phyloP scores from a whole-genome alignment of 2,888 invertebrate genomes.

The Eulithis testata region DNA sequence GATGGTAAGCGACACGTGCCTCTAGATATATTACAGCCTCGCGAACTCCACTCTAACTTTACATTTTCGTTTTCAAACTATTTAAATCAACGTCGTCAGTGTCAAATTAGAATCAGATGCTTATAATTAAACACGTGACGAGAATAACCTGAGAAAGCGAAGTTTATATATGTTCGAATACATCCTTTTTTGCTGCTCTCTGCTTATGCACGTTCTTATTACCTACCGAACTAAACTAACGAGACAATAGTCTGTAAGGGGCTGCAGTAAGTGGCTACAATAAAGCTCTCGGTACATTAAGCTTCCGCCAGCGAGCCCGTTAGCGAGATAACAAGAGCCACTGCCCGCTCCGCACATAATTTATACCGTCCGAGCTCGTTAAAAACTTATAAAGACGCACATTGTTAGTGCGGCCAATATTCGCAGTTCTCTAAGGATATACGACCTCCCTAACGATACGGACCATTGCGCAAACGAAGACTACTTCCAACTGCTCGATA shows the following conservation, averaged over 20 bases:
- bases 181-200: too few relatives aligned
- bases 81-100: too few relatives aligned
- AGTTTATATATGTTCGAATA: too few relatives aligned
- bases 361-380: constrained; percentile 84
- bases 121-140: too few relatives aligned
- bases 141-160: too few relatives aligned
- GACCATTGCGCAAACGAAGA: constrained; percentile 63
- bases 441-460: constrained; percentile 76
- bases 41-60: too few relatives aligned
- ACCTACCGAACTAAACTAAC: constrained; percentile 42
- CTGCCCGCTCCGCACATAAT: constrained; percentile 81
- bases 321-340: constrained; percentile 83
- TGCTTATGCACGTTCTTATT: constrained; percentile 21
- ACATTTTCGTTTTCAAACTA: too few relatives aligned
- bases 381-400: constrained; percentile 85
- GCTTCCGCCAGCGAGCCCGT: constrained; percentile 81
- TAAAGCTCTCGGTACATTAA: constrained; percentile 84
- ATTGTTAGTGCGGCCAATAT: constrained; percentile 84
- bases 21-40: too few relatives aligned
- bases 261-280: constrained; percentile 78
- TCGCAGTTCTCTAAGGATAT: constrained; percentile 77
- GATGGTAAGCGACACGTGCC: too few relatives aligned
- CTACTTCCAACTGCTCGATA: neutral
- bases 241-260: constrained; percentile 53
- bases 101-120: too few relatives aligned